Evolutionary conservation across 2,888 invertebrate genomes (phyloP).

Genomic region (Tineola bisselliella): DNA sequence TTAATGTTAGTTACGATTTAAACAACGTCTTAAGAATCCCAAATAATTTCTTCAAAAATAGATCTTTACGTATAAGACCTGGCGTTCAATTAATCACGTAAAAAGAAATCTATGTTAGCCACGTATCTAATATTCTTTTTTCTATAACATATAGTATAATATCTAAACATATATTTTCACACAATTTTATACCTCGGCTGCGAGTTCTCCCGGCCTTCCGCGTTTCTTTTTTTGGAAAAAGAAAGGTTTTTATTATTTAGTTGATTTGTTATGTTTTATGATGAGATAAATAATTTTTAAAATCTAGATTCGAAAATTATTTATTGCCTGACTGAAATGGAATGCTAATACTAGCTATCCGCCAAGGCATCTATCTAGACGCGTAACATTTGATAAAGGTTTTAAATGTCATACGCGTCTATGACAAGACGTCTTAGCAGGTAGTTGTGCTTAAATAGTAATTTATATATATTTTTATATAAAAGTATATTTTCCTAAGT

Average conservation of each 20-base stretch:
- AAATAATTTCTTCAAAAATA: neutral
- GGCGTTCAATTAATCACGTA: conserved; percentile 39
- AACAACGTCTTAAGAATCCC: neutral
- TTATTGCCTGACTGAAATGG: no score
- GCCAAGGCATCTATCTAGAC: no score
- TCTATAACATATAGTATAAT: conserved; percentile 49
- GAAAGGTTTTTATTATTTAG: conserved; percentile 3
- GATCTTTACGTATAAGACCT: neutral
- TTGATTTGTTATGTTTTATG: neutral
- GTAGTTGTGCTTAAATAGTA: no score
- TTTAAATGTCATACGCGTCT: no score
- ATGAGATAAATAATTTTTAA: neutral
- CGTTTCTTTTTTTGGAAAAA: conserved; percentile 73
- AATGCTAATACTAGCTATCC: no score
- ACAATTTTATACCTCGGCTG: conserved; percentile 73
- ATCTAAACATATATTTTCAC: conserved; percentile 58
- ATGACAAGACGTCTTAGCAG: no score
- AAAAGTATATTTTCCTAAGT: no score
- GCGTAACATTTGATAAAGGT: no score
- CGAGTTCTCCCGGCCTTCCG: conserved; percentile 83
- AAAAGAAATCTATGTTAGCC: conserved; percentile 59
- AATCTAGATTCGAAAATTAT: neutral
- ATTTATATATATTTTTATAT: no score
- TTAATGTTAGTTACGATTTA: neutral
- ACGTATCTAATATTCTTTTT: conserved; percentile 44